Evolutionary conservation across 2,888 invertebrate species (phyloP).

Genomic region (Chorisops tibialis): DNA sequence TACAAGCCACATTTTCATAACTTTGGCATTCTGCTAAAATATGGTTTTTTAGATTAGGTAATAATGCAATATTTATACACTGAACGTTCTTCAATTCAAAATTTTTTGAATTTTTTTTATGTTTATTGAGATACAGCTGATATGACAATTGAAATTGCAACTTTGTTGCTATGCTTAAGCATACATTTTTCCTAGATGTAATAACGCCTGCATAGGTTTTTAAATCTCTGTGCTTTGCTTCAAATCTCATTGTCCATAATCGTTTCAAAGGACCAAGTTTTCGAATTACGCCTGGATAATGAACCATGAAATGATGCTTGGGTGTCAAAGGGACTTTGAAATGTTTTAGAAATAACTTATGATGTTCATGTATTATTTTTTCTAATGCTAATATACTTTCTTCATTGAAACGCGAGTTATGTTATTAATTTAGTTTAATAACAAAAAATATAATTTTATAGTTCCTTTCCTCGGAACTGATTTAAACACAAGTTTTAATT

Average conservation of each 20-base stretch:
- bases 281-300: constrained; percentile 28
- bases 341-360: constrained; percentile 24
- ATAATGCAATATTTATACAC: too few relatives aligned
- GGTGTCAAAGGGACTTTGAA: constrained; percentile 24
- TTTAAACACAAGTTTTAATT: too few relatives aligned
- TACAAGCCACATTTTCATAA: too few relatives aligned
- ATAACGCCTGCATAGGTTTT: constrained; percentile 27
- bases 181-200: constrained; percentile 31
- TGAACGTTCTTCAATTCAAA: too few relatives aligned
- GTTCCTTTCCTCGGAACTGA: too few relatives aligned
- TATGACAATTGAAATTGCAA: neutral
- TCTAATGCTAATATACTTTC: constrained; percentile 18
- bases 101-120: too few relatives aligned
- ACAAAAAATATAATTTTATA: too few relatives aligned
- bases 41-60: too few relatives aligned
- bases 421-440: too few relatives aligned
- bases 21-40: too few relatives aligned
- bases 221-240: constrained; percentile 27
- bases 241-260: constrained; percentile 31
- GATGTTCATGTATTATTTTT: constrained; percentile 21
- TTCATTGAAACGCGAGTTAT: constrained; percentile 25
- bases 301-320: constrained; percentile 31
- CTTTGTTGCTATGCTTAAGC: constrained; percentile 29
- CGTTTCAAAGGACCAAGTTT: constrained; percentile 30
- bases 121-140: too few relatives aligned